Percentiles rank a stretch among this genome's conserved stretches.
Evolutionary conservation across 2,888 invertebrate species (phyloP).

Genomic region (Dynastes grantii): DNA sequence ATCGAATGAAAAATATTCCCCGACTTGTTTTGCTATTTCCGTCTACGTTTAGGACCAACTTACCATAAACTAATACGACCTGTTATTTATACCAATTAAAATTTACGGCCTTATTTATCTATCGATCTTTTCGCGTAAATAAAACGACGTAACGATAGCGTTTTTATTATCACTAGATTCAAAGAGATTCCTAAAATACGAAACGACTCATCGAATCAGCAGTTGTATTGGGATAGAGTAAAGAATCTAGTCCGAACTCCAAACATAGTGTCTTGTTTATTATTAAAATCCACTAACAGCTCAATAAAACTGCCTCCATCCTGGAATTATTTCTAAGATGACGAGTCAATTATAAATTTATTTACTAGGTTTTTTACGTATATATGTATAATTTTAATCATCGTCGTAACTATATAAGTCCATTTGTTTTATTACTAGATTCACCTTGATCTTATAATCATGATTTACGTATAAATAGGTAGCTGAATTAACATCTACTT

Average conservation of each 20-base stretch:
- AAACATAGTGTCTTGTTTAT: conserved; percentile 42
- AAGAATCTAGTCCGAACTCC: conserved; percentile 32
- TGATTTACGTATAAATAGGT: background rate
- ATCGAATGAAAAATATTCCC: background rate
- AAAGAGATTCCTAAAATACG: conserved; percentile 41
- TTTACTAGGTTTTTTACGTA: conserved; percentile 21
- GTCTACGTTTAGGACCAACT: background rate
- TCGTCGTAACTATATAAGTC: background rate
- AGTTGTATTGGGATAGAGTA: conserved; percentile 5
- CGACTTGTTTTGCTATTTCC: background rate
- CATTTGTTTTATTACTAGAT: conserved; percentile 20
- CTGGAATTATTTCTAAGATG: conserved; percentile 34
- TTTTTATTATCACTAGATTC: conserved; percentile 43
- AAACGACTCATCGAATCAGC: conserved; percentile 39
- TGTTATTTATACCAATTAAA: conserved; percentile 23
- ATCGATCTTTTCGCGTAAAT: conserved; percentile 39
- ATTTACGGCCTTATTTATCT: conserved; percentile 35
- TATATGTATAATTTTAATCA: background rate
- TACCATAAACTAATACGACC: conserved; percentile 7
- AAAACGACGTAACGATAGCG: conserved; percentile 10
- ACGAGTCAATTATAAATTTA: conserved; percentile 36
- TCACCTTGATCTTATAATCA: conserved; percentile 34
- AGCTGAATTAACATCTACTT: background rate
- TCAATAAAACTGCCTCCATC: conserved; percentile 40
- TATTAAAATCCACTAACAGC: conserved; percentile 41